Percentiles rank a stretch among this genome's conserved stretches.
These are phyloP conservation scores for Calameuta filiformis DNA, from an alignment of 2,888 invertebrate species.

Conservation along the genomic window DNA sequence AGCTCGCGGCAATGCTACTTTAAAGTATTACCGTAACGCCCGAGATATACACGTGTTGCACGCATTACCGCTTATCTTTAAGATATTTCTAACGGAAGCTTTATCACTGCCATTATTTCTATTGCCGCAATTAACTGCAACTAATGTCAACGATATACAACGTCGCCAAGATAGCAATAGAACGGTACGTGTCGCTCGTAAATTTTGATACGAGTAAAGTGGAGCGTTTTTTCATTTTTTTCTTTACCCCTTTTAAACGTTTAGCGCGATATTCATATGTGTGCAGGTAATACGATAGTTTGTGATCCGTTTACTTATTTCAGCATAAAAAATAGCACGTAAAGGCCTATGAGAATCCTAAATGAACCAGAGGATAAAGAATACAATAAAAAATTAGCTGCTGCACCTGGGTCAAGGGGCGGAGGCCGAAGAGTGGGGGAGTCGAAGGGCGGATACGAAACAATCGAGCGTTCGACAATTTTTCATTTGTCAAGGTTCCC, in stretches of 20 bases:
- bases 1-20: neutral
- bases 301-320: neutral
- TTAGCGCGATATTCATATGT: neutral
- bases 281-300: neutral
- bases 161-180: neutral
- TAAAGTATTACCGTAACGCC: neutral
- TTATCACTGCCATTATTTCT: neutral
- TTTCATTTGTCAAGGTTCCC: conserved; percentile 27
- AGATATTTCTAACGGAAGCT: neutral
- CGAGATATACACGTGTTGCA: neutral
- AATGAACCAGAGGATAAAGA: neutral
- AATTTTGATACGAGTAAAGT: neutral
- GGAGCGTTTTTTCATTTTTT: neutral
- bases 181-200: neutral
- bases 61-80: neutral
- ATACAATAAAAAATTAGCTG: neutral
- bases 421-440: neutral
- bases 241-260: neutral
- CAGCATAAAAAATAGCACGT: neutral
- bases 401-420: neutral
- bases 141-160: neutral
- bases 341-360: neutral
- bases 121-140: neutral
- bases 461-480: conserved; percentile 7
- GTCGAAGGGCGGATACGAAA: neutral